Evolutionary conservation across 2,888 invertebrate species (phyloP), one percentile per base, ranked within the genome.

Genomic region (Drosophila birchii): DNA sequence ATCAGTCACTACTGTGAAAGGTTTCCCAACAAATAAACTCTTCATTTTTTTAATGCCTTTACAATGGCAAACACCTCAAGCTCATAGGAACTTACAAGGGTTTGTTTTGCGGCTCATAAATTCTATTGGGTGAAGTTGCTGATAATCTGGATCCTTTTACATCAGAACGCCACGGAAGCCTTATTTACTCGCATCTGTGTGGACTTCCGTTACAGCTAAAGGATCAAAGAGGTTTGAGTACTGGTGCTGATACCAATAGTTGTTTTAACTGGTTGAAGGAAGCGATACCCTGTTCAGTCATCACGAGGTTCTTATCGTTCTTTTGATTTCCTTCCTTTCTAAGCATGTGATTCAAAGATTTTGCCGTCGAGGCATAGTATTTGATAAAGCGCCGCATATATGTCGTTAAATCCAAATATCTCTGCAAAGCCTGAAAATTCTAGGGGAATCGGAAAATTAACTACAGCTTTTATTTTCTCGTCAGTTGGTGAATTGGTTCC

Each of bases 1-100:
- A 5, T 45, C 23, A 5, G 20, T 43, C 6, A 20, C 12, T 11
- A 20, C 20, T 43, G 12, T 20, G 12, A 45, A 16, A 2, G 16
- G 8, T 16, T 23, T 23, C 44, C 12, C 12, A 43, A 43, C 4
- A 61, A 18, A 14, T 56, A 56, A 5, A 57, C 32, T 26, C 62
- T 44, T 32, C 23, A 39, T 12, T 62, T 45, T 32, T 45, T 44
- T 3, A 57, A 29, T 12, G 44, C 53, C 2, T 39, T 54, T 3
- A 45, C 32, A 9, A 45, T 26, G 5, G 23, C 34, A 23, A 45
- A 39, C 4, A 36, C 32, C 11, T 66, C 67, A 1, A 69, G 53
- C 41, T 91, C 86, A 58, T 90, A 91, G 32, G 81, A 82, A 44
- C 82, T 29, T 89, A 34, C 82, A 81, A 2, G 56, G 14, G 16